Evolutionary conservation across 2,888 invertebrate species (phyloP).

Genomic region (Campoplex nolae): DNA sequence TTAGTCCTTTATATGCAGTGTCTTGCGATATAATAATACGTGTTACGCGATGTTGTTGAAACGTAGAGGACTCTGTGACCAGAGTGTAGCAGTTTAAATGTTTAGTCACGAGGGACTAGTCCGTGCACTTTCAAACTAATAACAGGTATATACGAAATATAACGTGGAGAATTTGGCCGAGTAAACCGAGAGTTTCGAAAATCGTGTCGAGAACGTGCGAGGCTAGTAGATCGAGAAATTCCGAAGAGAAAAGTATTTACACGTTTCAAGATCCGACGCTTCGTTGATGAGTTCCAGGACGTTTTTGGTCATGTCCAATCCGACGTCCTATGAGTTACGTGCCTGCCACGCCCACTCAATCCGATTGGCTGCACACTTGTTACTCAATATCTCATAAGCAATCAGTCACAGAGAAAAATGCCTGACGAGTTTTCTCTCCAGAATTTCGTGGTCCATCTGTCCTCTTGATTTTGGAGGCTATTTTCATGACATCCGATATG

Average conservation of each 20-base stretch:
- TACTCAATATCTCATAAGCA: not conserved
- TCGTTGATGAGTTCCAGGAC: not conserved
- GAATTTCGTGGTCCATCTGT: not conserved
- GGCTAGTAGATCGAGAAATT: not conserved
- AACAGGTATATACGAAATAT: conserved; percentile 16
- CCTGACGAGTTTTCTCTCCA: not conserved
- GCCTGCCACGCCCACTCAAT: not conserved
- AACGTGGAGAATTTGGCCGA: not conserved
- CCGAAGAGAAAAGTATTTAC: not conserved
- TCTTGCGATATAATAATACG: conserved; percentile 44
- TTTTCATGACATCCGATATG: not conserved
- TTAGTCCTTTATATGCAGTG: conserved; percentile 13
- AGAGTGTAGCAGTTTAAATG: conserved; percentile 55
- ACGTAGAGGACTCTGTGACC: not conserved
- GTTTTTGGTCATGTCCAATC: not conserved
- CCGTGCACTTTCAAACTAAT: conserved; percentile 43
- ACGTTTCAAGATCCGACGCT: not conserved
- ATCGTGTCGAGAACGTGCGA: not conserved
- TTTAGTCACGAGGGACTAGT: conserved; percentile 58
- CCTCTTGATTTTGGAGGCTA: not conserved
- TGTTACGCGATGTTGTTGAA: conserved; percentile 29
- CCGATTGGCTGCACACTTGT: not conserved
- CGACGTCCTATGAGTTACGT: not conserved
- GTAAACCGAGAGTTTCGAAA: not conserved
- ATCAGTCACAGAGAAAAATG: not conserved